Conservation (phyloP, 2,888 invertebrate genomes). For the Minunthozetes semirufus region DNA sequence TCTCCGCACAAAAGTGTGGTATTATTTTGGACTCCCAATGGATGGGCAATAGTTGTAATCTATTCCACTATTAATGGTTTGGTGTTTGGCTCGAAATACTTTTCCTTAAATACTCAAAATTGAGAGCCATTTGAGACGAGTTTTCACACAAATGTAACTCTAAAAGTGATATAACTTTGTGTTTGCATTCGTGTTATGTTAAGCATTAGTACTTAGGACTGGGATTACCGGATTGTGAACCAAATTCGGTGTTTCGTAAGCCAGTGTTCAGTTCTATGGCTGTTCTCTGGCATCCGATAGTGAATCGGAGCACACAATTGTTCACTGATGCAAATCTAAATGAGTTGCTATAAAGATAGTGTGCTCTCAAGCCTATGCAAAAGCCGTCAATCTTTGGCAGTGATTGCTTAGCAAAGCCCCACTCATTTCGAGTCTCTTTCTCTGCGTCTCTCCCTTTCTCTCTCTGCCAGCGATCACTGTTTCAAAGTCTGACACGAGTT, state of each 20-base stretch:
- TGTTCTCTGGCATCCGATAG: background rate
- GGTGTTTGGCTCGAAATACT: background rate
- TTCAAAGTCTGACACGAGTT: too few species aligned
- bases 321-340: slow-evolving; percentile 29
- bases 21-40: background rate
- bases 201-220: background rate
- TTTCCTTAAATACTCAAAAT: too few species aligned
- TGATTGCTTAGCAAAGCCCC: background rate
- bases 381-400: slow-evolving; percentile 18
- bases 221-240: background rate
- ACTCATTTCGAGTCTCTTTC: background rate
- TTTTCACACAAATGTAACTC: background rate
- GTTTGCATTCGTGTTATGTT: background rate
- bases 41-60: background rate
- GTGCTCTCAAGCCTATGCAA: background rate
- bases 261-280: background rate
- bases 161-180: background rate
- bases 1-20: too few species aligned
- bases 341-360: slow-evolving; percentile 26
- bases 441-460: background rate
- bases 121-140: background rate
- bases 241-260: background rate
- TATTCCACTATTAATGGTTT: background rate
- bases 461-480: background rate
- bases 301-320: slow-evolving; percentile 6